Conservation (phyloP, 1,140 invertebrate species). For the Pogonomyrmex barbatus region DNA sequence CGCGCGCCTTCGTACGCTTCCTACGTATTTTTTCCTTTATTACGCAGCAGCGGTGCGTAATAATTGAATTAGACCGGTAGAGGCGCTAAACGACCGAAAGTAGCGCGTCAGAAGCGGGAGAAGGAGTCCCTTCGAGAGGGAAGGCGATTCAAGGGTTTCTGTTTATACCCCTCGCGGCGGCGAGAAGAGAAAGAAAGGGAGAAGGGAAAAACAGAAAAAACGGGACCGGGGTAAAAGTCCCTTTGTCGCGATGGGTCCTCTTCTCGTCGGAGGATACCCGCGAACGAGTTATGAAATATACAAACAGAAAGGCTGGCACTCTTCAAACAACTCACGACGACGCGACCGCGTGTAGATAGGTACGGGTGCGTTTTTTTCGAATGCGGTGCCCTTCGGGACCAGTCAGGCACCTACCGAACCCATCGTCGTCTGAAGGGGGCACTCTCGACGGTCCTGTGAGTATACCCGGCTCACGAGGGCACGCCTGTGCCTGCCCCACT, state of each 20-base stretch:
- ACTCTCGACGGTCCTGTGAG: constrained; percentile 67
- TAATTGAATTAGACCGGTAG: constrained; percentile 73
- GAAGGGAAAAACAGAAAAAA: constrained; percentile 24
- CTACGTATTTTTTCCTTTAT: constrained; percentile 50
- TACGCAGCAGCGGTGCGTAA: constrained; percentile 25
- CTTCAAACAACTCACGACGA: constrained; percentile 79
- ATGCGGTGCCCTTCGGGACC: constrained; percentile 40
- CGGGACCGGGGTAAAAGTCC: constrained; percentile 23
- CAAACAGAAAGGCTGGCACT: constrained; percentile 76
- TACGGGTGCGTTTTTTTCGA: constrained; percentile 30
- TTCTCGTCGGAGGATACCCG: constrained; percentile 59
- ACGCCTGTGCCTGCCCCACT: constrained; percentile 65
- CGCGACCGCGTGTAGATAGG: constrained; percentile 32
- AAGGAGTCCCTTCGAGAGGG: constrained; percentile 52
- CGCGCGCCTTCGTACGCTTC: constrained; percentile 39
- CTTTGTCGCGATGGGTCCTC: constrained; percentile 70
- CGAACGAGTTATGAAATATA: constrained; percentile 83
- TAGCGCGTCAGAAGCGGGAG: neutral
- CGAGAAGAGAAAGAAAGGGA: neutral
- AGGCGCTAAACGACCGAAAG: constrained; percentile 70
- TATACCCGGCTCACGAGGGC: constrained; percentile 63
- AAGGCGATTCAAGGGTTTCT: constrained; percentile 67
- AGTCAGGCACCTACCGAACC: constrained; percentile 62
- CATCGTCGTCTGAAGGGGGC: constrained; percentile 54
- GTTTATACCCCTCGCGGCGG: constrained; percentile 56